These are phyloP conservation scores for Bradypodion ventrale DNA, from an alignment of 2,797 vertebrate genomes.

Conservation along the genomic window DNA sequence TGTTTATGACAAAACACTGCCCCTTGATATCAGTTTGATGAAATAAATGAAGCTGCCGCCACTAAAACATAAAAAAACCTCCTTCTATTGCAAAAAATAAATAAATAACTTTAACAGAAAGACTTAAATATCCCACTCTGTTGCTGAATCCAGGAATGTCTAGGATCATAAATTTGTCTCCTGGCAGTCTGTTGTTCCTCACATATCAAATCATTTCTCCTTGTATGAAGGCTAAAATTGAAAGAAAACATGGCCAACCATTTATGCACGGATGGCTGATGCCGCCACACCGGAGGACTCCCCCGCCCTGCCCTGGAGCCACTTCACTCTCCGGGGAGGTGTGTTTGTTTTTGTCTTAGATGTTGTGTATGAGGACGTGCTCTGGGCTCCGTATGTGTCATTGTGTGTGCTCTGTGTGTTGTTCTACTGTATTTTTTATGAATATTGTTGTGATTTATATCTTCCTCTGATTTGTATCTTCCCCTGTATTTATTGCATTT, in stretches of 20 bases:
- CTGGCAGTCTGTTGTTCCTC: slow-evolving; percentile 64
- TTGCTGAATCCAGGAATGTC: slow-evolving; percentile 69
- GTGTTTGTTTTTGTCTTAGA: too few relatives aligned
- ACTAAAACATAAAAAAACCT: neutral
- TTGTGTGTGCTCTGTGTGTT: too few relatives aligned
- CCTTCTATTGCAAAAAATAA: slow-evolving; percentile 37
- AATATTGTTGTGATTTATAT: too few relatives aligned
- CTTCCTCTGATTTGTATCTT: too few relatives aligned
- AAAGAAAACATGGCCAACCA: slow-evolving; percentile 74
- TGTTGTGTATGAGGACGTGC: too few relatives aligned
- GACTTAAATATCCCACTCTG: slow-evolving; percentile 62
- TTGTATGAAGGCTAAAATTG: slow-evolving; percentile 74
- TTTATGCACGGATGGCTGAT: too few relatives aligned
- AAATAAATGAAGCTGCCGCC: slow-evolving; percentile 63
- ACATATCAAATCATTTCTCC: slow-evolving; percentile 77
- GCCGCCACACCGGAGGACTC: too few relatives aligned
- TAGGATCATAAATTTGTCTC: slow-evolving; percentile 72
- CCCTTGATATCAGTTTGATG: slow-evolving; percentile 53
- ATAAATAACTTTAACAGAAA: slow-evolving; percentile 71
- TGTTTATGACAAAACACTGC: slow-evolving; percentile 56
- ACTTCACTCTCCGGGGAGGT: too few relatives aligned
- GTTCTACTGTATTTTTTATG: too few relatives aligned
- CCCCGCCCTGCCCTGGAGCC: too few relatives aligned
- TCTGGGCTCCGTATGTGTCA: too few relatives aligned
- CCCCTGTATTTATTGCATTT: too few relatives aligned